Conservation (phyloP, 2,113 vertebrate species). For the Synodontis membranacea region DNA sequence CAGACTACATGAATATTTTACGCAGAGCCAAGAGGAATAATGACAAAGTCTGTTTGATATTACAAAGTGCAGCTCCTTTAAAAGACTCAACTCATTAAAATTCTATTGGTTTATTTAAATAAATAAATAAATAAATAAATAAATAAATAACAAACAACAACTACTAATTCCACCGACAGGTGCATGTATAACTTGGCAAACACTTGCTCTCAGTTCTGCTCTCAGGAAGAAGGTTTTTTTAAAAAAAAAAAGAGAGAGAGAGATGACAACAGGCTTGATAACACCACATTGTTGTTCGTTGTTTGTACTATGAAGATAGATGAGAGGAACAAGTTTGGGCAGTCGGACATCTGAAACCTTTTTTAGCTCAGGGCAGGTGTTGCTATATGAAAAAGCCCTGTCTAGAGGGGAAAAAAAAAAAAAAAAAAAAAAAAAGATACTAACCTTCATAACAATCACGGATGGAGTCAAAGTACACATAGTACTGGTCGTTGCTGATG, state of each 20-base stretch:
- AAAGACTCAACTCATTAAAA: background rate
- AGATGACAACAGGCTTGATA: conserved; percentile 44
- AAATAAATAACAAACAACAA: too few relatives aligned
- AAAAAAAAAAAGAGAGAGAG: background rate
- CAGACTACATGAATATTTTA: conserved; percentile 30
- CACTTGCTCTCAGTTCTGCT: background rate
- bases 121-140: background rate
- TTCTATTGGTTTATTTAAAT: background rate
- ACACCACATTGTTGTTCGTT: background rate
- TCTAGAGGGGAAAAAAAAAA: background rate
- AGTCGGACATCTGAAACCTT: conserved; percentile 35
- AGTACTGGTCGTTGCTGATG: conserved; percentile 88
- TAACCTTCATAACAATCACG: conserved; percentile 96
- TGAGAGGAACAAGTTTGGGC: conserved; percentile 64
- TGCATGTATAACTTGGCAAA: background rate
- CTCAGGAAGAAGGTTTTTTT: background rate
- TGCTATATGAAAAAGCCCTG: background rate
- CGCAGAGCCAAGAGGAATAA: background rate
- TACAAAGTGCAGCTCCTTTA: conserved; percentile 16
- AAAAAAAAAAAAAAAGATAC: conserved; percentile 51
- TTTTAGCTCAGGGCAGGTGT: background rate
- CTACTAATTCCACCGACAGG: background rate
- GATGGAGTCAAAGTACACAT: conserved; percentile 90
- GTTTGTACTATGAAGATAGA: conserved; percentile 17
- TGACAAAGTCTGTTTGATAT: conserved; percentile 10